Evolutionary conservation across 1,140 invertebrate species (phyloP).

Genomic region (Trichonephila clavata): DNA sequence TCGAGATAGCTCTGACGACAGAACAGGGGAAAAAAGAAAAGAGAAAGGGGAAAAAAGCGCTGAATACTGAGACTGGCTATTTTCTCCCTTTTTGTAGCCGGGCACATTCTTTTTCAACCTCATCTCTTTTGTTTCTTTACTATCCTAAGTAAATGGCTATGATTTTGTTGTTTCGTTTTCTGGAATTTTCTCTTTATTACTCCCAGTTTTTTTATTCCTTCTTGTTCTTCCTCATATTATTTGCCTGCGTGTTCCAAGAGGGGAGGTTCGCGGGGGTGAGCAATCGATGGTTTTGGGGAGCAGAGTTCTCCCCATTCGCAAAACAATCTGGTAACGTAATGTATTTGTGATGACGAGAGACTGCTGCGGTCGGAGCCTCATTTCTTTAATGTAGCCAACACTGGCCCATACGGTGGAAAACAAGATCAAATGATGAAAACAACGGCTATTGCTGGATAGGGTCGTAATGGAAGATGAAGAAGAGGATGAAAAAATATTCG

Average conservation of each 20-base stretch:
- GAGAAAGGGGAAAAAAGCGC: background rate
- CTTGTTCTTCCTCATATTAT: conserved; percentile 28
- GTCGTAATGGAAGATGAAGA: conserved; percentile 9
- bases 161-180: conserved; percentile 75
- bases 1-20: background rate
- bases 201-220: conserved; percentile 1
- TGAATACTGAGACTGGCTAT: conserved; percentile 39
- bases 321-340: conserved; percentile 75
- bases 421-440: conserved; percentile 72
- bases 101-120: conserved; percentile 38
- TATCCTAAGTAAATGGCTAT: conserved; percentile 74
- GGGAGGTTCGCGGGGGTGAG: background rate
- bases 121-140: conserved; percentile 54
- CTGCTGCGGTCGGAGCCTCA: conserved; percentile 59
- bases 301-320: conserved; percentile 29
- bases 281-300: conserved; percentile 8
- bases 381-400: conserved; percentile 71
- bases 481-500: background rate
- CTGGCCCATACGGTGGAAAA: conserved; percentile 22
- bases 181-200: conserved; percentile 76
- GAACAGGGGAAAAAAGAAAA: background rate
- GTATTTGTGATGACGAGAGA: conserved; percentile 72
- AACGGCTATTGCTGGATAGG: conserved; percentile 31
- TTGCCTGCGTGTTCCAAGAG: conserved; percentile 10
- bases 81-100: conserved; percentile 18